These are phyloP conservation scores for Limanda limanda DNA, from an alignment of 2,113 vertebrate species.

Conservation along the genomic window DNA sequence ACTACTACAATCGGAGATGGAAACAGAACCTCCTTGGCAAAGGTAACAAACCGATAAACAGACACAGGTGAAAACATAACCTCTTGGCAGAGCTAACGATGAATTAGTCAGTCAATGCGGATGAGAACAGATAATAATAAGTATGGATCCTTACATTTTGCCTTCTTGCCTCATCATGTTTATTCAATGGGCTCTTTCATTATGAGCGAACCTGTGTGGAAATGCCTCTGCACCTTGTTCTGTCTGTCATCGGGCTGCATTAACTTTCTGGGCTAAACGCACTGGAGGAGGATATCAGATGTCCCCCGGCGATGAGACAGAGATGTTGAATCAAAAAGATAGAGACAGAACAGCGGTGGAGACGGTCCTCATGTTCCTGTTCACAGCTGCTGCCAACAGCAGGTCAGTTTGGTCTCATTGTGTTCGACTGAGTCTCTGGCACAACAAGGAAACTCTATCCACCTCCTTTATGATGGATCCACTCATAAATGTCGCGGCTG, in stretches of 20 bases:
- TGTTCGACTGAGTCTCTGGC: conserved; percentile 52
- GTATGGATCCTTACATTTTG: conserved; percentile 38
- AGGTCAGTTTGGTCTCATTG: conserved; percentile 48
- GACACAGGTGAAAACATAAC: too few species aligned
- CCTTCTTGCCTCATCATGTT: conserved; percentile 44
- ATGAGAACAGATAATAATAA: conserved; percentile 4
- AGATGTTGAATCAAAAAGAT: conserved; percentile 55
- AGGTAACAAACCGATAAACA: too few species aligned
- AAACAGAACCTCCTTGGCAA: too few species aligned
- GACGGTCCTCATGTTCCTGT: conserved; percentile 55
- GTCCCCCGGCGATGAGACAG: conserved; percentile 44
- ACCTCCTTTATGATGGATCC: conserved; percentile 58
- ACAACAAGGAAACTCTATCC: conserved; percentile 66
- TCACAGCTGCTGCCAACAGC: conserved; percentile 59
- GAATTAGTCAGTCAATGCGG: neutral
- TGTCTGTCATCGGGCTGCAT: conserved; percentile 65
- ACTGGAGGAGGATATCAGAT: conserved; percentile 47
- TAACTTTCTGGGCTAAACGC: conserved; percentile 51
- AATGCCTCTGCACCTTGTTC: conserved; percentile 43
- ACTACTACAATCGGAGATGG: too few species aligned
- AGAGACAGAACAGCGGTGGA: conserved; percentile 25
- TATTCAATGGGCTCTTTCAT: conserved; percentile 50
- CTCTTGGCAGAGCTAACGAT: too few species aligned
- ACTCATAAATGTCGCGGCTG: conserved; percentile 48
- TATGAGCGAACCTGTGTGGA: conserved; percentile 41